Base-by-base conservation (phyloP, 2,888 invertebrate genomes). In the Tetragonula carbonaria region DNA sequence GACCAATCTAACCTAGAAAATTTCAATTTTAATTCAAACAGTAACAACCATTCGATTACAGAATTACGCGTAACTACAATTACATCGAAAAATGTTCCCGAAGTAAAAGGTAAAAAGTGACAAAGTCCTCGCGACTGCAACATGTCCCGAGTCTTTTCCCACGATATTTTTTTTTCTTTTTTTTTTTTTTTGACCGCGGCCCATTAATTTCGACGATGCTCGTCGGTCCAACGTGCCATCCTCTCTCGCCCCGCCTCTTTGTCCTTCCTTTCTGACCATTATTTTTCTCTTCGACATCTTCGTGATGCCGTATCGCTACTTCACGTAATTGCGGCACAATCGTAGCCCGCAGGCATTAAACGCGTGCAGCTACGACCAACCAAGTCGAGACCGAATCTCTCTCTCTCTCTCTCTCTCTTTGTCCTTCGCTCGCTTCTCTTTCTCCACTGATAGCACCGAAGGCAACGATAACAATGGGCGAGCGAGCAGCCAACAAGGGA, bases 311-410 rank as follows among this genome's bases (percentile, higher is more conserved):
- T 57, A 59, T 77, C 83, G 80, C 78, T 88, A 89, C 89, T 89
- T 81, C 80, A 82, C 90, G 84, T 90, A 90, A 90, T 90, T 90
- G 85, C 90, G 62, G 77, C 84, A 90, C 87, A 90, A 90, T 90
- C 85, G 88, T 74, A 59, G 76, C 81, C 79, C 80, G 82, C 85
- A 63, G 79, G 80, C 86, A 85, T 82, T 80, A 84, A 86, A 71
- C 86, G 82, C 63, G 73, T 67, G 80, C 83, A 62, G 65, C 83
- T 66, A 72, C 28, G 28, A 28, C 83, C 84, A 73, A 74, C 83
- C 82, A 77, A 76, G 79, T 77, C n/a, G 21, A 23, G 62, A 73
- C 73, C 71, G 70, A 86, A 89, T 74, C 62, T 45, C 8, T 45
- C 38, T 38, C 38, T 38, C 38, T 38, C 38, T 38, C 38, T 38